A percentile compares a stretch with the other conserved stretches of the same genome.
phyloP scores from a whole-genome alignment of 2,888 invertebrate species.

The Catocala nupta region DNA sequence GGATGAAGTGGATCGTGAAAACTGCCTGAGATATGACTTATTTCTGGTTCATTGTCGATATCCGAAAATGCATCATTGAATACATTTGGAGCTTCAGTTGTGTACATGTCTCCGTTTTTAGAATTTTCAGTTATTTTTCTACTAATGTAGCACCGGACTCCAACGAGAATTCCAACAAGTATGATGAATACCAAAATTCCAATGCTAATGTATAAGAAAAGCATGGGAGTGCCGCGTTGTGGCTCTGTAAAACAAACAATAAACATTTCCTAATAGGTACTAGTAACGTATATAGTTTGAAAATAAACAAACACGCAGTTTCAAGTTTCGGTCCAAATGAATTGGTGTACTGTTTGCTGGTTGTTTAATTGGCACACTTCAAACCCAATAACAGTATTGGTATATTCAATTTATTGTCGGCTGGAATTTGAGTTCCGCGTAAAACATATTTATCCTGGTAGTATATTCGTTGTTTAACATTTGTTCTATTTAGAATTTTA shows the following conservation, averaged over 20 bases:
- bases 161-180: slow-evolving; percentile 57
- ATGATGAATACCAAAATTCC: slow-evolving; percentile 60
- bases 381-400: slow-evolving; percentile 25
- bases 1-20: slow-evolving; percentile 82
- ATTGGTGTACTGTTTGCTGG: slow-evolving; percentile 38
- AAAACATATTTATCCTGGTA: background rate
- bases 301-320: slow-evolving; percentile 31
- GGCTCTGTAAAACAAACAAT: slow-evolving; percentile 59
- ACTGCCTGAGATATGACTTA: slow-evolving; percentile 81
- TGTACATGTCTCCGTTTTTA: slow-evolving; percentile 81
- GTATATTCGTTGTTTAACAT: no score
- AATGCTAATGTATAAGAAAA: slow-evolving; percentile 65
- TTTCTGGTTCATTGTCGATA: slow-evolving; percentile 79
- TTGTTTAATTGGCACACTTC: slow-evolving; percentile 28
- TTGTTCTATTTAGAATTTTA: no score
- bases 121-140: slow-evolving; percentile 63
- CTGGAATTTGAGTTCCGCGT: background rate
- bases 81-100: slow-evolving; percentile 80
- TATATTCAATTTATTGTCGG: slow-evolving; percentile 9
- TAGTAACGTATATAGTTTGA: slow-evolving; percentile 24
- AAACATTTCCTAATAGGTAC: slow-evolving; percentile 27
- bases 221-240: slow-evolving; percentile 42
- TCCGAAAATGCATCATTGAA: slow-evolving; percentile 80
- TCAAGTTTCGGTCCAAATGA: slow-evolving; percentile 35
- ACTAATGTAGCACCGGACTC: slow-evolving; percentile 66